Evolutionary conservation across 2,113 vertebrate genomes (phyloP), one percentile per base, ranked within the genome.

Genomic region (Colaptes auratus): DNA sequence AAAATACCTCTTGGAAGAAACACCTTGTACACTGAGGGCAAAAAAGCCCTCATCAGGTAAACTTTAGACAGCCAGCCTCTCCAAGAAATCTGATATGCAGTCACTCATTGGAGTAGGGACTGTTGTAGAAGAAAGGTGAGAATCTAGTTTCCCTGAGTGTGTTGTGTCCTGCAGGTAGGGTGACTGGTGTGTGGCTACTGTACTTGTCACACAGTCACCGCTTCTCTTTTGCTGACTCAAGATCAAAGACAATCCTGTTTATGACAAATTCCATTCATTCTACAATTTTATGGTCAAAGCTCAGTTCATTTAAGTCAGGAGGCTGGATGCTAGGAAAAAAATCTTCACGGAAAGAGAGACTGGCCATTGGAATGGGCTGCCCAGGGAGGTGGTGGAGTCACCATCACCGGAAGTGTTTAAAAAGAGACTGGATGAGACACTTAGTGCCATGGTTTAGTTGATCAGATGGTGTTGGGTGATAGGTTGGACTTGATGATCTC

Each of bases 31-130:
- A 11, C 14, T 61, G 50, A 24, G 23, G 50, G 50, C 10, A 52
- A 66, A 53, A 91, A 60, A 88, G 3, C 23, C 15, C 21, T 78
- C 31, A 64, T 77, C 4, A 35, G 31, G 36, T 63, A 46, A 86
- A 61, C 27, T 69, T 75, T 30, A 52, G 63, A 31, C 18, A 70
- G 4, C 7, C 59, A 79, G 7, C 16, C 30, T 87, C 4, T 30
- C 17, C 9, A 42, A 48, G 58, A 61, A 77, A 50, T 58, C 25
- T 76, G 64, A 44, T 71, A 63, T 0, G 0, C 19, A 24, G 1
- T 39, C 61, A 13, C 6, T 86, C 63, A 15, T 6, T 28, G 52
- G 64, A 60, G 78, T 91, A 59, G 31, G 66, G 44, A 33, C 53
- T 90, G 31, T 18, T 78, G 33, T 14, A 19, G 36, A 75, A 69